phyloP scores from a whole-genome alignment of 2,113 vertebrate genomes.

The Drymodes brunneopygia region DNA sequence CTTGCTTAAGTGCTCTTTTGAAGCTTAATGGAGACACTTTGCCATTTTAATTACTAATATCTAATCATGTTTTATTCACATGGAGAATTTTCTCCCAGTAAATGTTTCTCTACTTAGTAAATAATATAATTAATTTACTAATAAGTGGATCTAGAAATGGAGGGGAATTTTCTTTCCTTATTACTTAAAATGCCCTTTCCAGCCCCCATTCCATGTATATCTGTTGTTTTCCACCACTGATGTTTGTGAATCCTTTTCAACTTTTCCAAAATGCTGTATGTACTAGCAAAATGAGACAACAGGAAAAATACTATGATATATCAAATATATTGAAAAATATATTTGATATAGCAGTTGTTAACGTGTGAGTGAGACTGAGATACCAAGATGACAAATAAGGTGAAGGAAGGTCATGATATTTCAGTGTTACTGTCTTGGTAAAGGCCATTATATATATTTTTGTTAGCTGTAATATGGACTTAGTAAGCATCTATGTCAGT shows the following conservation, averaged over 20 bases:
- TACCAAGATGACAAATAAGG: neutral
- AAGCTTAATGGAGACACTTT: conserved; percentile 6
- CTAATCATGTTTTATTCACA: conserved; percentile 6
- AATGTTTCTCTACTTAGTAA: neutral
- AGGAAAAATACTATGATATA: neutral
- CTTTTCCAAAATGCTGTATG: neutral
- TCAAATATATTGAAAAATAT: neutral
- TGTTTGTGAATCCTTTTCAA: neutral
- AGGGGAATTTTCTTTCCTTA: neutral
- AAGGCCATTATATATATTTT: neutral
- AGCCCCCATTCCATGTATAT: neutral
- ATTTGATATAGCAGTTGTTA: neutral
- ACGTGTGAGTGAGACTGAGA: neutral
- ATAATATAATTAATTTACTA: conserved; percentile 6
- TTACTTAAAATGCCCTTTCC: neutral
- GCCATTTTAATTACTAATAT: conserved; percentile 27
- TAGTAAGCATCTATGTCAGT: neutral
- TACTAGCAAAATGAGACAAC: neutral
- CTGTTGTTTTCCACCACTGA: neutral
- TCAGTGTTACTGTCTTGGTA: neutral
- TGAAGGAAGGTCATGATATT: neutral
- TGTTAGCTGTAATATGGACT: neutral
- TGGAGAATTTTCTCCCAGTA: neutral
- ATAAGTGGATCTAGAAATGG: neutral
- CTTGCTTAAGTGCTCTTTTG: conserved; percentile 8